Conservation (phyloP, 2,113 vertebrate species). For the Takifugu flavidus region DNA sequence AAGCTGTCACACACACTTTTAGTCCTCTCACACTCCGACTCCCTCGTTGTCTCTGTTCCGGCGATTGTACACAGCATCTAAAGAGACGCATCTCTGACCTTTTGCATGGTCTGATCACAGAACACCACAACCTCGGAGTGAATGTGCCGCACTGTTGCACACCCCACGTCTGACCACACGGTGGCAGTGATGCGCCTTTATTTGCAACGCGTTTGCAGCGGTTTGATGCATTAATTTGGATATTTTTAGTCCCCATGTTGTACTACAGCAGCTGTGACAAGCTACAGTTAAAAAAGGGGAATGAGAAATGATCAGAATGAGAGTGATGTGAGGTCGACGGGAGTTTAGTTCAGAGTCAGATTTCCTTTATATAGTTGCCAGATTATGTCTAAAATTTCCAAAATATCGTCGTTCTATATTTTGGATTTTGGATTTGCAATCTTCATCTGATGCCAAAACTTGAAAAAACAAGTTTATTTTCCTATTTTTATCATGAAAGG, state of each 20-base stretch:
- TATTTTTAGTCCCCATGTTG: not conserved
- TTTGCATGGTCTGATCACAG: slow-evolving; percentile 38
- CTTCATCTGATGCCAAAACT: no score
- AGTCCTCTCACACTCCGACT: slow-evolving; percentile 2
- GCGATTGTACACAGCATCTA: not conserved
- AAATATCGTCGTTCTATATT: no score
- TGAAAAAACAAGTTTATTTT: no score
- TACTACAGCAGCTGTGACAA: not conserved
- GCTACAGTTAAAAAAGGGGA: not conserved
- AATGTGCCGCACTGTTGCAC: slow-evolving; percentile 20
- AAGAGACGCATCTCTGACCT: not conserved
- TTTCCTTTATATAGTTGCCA: no score
- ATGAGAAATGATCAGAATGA: not conserved
- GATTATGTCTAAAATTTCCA: no score
- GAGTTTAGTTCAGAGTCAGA: not conserved
- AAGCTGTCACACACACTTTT: slow-evolving; percentile 33
- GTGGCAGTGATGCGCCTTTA: slow-evolving; percentile 40
- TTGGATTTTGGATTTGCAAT: no score
- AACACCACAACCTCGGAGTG: no score
- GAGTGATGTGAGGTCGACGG: not conserved
- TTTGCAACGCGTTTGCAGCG: slow-evolving; percentile 7
- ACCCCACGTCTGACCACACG: slow-evolving; percentile 49
- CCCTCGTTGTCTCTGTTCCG: not conserved
- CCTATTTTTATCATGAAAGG: no score
- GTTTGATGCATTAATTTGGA: not conserved